phyloP scores from a whole-genome alignment of 2,113 vertebrate species.

The Rostratula benghalensis region DNA sequence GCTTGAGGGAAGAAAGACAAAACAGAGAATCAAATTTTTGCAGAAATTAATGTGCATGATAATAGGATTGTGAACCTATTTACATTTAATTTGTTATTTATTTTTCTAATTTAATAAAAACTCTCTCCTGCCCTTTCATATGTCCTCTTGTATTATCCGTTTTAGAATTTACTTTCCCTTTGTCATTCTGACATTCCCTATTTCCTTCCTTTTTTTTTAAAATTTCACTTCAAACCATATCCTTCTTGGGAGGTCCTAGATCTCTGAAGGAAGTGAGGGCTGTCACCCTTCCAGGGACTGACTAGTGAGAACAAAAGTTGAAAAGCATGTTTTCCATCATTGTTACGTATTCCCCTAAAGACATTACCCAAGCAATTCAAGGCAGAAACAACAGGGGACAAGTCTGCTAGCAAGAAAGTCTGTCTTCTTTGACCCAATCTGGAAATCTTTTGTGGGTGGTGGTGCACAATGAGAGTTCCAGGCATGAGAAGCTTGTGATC shows the following conservation, averaged over 20 bases:
- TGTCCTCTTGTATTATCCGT: background rate
- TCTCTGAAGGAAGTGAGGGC: background rate
- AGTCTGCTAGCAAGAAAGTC: background rate
- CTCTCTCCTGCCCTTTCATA: background rate
- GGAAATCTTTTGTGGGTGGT: background rate
- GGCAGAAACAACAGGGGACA: background rate
- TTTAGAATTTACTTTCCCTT: background rate
- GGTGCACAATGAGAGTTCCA: background rate
- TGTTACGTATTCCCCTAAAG: background rate
- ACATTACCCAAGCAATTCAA: background rate
- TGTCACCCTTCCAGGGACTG: background rate
- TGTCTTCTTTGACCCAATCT: background rate
- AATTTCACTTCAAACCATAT: background rate
- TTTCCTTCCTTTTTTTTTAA: background rate
- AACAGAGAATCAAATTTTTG: constrained; percentile 21
- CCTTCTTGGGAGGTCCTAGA: constrained; percentile 1
- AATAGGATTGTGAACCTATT: constrained; percentile 26
- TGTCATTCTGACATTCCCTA: background rate
- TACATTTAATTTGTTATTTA: constrained; percentile 21
- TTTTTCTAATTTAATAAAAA: constrained; percentile 53
- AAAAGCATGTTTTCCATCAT: background rate
- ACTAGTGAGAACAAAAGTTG: background rate
- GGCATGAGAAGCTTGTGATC: background rate
- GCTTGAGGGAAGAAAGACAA: background rate
- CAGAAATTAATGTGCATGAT: constrained; percentile 25